Evolutionary conservation across 2,113 vertebrate species (phyloP), one percentile per base, ranked within the genome.

Genomic region (Neoarius graeffei): DNA sequence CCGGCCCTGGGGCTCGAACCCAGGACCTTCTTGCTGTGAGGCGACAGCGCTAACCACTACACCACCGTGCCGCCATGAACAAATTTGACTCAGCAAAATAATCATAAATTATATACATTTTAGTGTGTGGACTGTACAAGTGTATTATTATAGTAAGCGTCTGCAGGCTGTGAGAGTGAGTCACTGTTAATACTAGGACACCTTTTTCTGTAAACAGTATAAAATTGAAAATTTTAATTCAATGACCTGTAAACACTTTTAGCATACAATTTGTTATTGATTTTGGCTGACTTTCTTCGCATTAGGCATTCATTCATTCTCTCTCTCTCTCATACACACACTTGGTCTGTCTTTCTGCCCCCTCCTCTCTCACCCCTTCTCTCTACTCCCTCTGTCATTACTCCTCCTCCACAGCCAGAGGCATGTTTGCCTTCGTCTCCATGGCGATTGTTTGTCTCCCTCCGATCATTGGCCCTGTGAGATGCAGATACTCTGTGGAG

Each of bases 391-490:
- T n/a, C 67, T 84, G 67, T 87, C 79, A 89, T 88, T 86, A 59
- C 85, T 73, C 69, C 77, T 82, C 67, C 42, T 62, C 17, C 76
- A 56, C 57, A 50, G 77, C 87, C 69, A 84, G 84, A 82, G 86
- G 87, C 87, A 67, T 30, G 52, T 81, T 77, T 25, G 59, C 48
- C 73, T 17, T 54, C 20, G 89, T 92, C 88, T 89, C 91, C 91
- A 91, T 92, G 90, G 88, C 79, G 25, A 92, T 85, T 60, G n/a
- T 74, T 88, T 73, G 86, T 89, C 83, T 84, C 84, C 81, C 88
- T 89, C 89, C 80, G 71, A 60, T 85, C 69, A 30, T 79, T 85
- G 69, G 83, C 88, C 84, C 52, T 30, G 74, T 27, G 69, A 67
- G 79, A 71, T n/a, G 13, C 57, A 83, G 42, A 76, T 73, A 42